Conservation (phyloP, 2,797 vertebrate genomes). For the Phataginus tetradactyla region DNA sequence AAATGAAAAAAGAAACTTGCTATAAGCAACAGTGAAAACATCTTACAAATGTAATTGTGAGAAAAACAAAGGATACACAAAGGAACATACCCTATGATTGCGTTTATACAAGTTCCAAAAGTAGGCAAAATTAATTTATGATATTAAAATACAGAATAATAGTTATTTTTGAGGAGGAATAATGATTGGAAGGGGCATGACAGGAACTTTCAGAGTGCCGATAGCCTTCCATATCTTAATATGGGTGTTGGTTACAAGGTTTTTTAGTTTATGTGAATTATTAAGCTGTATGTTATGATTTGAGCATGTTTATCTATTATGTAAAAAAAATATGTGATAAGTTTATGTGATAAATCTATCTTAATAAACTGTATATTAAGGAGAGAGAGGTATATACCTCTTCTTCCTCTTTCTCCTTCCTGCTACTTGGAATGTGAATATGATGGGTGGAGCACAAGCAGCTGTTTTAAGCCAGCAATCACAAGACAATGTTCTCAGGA, state of each 20-base stretch:
- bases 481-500: neutral
- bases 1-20: neutral
- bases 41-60: neutral
- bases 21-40: neutral
- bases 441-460: neutral
- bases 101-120: neutral
- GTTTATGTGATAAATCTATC: neutral
- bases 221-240: neutral
- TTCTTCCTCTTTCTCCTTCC: neutral
- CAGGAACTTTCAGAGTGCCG: neutral
- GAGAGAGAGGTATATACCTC: neutral
- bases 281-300: neutral
- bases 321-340: no score
- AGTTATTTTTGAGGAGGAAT: neutral
- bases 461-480: neutral
- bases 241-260: neutral
- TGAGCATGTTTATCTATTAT: neutral
- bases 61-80: neutral
- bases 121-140: neutral
- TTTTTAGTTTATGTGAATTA: neutral
- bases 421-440: neutral
- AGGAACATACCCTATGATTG: neutral
- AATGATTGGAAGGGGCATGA: neutral
- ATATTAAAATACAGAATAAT: neutral
- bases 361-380: neutral